phyloP scores from a whole-genome alignment of 2,797 vertebrate genomes.

The Natrix natrix region DNA sequence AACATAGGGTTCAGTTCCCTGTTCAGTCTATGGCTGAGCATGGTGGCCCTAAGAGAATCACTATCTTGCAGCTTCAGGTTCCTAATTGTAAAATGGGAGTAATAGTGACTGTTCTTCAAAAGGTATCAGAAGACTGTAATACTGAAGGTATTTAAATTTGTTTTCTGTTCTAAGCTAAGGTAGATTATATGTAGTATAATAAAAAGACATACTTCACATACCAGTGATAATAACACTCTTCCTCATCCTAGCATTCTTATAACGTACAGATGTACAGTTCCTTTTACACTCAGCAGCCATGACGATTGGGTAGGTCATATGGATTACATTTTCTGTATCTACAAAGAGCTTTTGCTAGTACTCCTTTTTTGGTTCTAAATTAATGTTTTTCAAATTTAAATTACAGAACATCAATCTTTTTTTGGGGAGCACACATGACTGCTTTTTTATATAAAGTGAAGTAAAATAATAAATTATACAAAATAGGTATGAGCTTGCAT shows the following conservation, averaged over 20 bases:
- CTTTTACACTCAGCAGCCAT: neutral
- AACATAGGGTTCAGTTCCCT: neutral
- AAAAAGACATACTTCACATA: neutral
- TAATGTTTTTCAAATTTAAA: neutral
- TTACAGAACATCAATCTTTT: neutral
- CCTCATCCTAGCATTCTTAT: neutral
- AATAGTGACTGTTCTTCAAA: conserved; percentile 16
- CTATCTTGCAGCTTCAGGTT: conserved; percentile 1
- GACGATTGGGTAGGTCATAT: neutral
- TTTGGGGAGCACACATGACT: neutral
- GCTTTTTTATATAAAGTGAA: neutral
- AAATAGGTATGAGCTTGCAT: neutral
- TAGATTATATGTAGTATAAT: neutral
- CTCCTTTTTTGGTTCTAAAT: neutral
- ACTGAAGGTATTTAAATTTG: conserved; percentile 1
- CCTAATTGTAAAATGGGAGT: conserved; percentile 8
- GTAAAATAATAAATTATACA: neutral
- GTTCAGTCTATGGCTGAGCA: conserved; percentile 2
- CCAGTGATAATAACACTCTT: neutral
- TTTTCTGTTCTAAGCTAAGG: neutral
- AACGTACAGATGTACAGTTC: neutral
- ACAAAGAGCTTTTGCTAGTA: neutral
- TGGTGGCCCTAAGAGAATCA: conserved; percentile 5
- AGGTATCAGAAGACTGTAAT: neutral
- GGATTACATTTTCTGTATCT: neutral